Conservation (phyloP, 2,113 vertebrate species). For the Turnix velox region DNA sequence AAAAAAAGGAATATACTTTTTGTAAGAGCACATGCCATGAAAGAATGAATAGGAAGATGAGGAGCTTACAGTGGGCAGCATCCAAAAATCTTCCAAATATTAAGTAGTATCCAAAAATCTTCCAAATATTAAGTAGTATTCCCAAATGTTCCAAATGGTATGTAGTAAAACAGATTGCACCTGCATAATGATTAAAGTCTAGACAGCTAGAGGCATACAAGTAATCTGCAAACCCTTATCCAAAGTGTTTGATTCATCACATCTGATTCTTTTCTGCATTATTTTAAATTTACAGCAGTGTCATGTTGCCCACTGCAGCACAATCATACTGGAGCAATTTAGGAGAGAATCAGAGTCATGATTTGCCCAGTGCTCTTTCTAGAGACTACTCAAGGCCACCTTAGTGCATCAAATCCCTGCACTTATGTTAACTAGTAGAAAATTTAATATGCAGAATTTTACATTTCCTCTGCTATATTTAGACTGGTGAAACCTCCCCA, state of each 20-base stretch:
- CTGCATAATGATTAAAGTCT: neutral
- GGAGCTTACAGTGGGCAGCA: neutral
- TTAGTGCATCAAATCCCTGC: neutral
- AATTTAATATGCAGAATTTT: neutral
- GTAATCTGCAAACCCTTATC: neutral
- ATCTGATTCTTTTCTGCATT: neutral
- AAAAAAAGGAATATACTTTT: neutral
- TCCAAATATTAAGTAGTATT: neutral
- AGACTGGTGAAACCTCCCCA: neutral
- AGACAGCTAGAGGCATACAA: neutral
- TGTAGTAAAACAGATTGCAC: neutral
- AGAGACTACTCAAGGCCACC: neutral
- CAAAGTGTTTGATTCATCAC: neutral
- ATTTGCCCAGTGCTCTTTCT: neutral
- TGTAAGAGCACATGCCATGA: neutral
- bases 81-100: neutral
- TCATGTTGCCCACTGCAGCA: neutral
- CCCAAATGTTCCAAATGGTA: neutral
- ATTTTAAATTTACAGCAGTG: neutral
- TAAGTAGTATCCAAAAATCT: neutral
- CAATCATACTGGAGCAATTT: neutral
- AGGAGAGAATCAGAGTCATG: neutral
- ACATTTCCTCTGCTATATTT: neutral
- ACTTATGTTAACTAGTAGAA: neutral
- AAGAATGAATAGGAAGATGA: neutral